Percentiles rank a stretch among this genome's conserved stretches.
These are phyloP conservation scores for Antennarius striatus DNA, from an alignment of 2,113 vertebrate species.

Conservation along the genomic window DNA sequence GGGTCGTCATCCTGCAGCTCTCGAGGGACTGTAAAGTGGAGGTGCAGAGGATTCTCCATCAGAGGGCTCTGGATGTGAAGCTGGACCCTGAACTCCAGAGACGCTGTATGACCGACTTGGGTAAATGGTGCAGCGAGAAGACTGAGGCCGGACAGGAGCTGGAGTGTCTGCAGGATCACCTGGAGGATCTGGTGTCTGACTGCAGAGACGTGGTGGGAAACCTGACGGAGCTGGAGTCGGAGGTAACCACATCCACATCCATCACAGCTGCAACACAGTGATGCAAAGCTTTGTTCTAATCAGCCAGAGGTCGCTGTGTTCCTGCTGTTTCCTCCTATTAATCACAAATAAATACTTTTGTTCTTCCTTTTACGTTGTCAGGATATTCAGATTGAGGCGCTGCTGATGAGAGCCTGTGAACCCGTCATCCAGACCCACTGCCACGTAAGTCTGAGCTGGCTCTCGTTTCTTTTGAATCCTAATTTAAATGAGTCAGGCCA, in stretches of 20 bases:
- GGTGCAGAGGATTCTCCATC: conserved; percentile 93
- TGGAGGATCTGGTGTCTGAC: conserved; percentile 87
- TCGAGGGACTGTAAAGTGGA: conserved; percentile 94
- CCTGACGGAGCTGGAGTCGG: conserved; percentile 92
- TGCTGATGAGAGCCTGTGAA: conserved; percentile 95
- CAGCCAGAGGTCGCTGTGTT: no score
- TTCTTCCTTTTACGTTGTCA: conserved; percentile 53
- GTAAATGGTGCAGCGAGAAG: conserved; percentile 97
- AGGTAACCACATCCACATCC: conserved; percentile 75
- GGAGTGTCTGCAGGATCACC: conserved; percentile 95
- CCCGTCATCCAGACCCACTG: conserved; percentile 72
- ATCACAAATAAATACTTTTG: no score
- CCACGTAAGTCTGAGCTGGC: conserved; percentile 32
- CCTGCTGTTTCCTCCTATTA: no score
- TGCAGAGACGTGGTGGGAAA: conserved; percentile 94
- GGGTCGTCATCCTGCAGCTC: conserved; percentile 73
- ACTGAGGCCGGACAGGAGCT: conserved; percentile 92
- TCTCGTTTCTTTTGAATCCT: not conserved
- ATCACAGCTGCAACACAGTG: no score
- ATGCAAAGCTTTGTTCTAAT: no score
- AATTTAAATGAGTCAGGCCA: not conserved
- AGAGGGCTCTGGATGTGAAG: conserved; percentile 93
- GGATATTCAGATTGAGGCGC: conserved; percentile 97
- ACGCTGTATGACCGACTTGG: conserved; percentile 92
- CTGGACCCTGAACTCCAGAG: conserved; percentile 91